Conservation (phyloP, 2,113 vertebrate species). For the Corvus hawaiiensis region DNA sequence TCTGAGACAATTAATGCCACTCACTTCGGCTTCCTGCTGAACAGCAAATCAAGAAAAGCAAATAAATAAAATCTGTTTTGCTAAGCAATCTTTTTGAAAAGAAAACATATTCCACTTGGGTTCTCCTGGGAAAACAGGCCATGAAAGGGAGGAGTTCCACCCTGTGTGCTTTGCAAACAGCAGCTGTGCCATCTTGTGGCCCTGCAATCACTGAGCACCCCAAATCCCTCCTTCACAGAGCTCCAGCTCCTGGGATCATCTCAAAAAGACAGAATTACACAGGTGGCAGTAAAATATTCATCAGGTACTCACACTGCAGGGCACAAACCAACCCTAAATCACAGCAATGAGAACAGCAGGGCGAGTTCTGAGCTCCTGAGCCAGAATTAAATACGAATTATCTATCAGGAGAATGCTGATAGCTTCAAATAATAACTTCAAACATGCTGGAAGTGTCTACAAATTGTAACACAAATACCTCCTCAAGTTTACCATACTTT, state of each 20-base stretch:
- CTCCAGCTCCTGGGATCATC: background rate
- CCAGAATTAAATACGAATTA: background rate
- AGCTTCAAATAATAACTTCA: background rate
- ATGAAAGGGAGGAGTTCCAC: background rate
- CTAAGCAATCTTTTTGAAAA: background rate
- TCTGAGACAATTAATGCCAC: background rate
- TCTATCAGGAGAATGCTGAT: background rate
- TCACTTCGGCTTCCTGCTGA: background rate
- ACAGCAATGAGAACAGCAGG: background rate
- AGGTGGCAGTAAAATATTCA: background rate
- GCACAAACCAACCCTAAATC: background rate
- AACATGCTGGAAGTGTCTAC: background rate
- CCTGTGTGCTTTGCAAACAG: background rate
- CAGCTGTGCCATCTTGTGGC: slow-evolving; percentile 67
- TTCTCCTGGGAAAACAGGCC: background rate
- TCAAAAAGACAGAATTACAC: background rate
- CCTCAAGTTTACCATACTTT: background rate
- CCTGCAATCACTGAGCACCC: background rate
- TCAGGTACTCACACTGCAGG: background rate
- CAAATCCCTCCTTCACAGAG: background rate
- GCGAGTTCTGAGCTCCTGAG: background rate
- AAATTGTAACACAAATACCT: background rate
- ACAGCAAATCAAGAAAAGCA: background rate
- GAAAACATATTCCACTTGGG: background rate
- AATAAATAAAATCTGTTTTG: slow-evolving; percentile 23